Evolutionary conservation across 2,113 vertebrate species (phyloP), one percentile per base, ranked within the genome.

Genomic region (Shinisaurus crocodilurus): DNA sequence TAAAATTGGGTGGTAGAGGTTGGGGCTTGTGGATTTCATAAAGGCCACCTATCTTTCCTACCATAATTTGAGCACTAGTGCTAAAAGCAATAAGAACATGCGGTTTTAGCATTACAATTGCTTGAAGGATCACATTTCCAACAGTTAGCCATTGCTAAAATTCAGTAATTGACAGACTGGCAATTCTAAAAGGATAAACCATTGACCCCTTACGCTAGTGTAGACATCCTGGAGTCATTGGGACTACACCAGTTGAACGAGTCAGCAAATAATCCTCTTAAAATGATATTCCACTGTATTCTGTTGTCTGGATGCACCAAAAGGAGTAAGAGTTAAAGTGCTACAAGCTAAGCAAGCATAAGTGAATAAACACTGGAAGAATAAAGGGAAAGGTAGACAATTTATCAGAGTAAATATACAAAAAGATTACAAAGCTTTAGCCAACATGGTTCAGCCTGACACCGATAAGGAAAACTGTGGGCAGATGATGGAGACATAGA

Each of bases 341-440:
- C 57, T 80, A 90, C 48, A 85, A 69, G 88, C 74, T 77, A 92
- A 91, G 85, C 74, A 85, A 93, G 69, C 92, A 60, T 57, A 0
- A 93, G 50, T 50, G 74, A 60, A 0, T 0, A 29, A 90, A 54
- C 37, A 0, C n/a, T 65, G 3, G 76, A 88, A 91, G 1, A 85
- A 92, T 63, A 89, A n/a, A 88, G 83, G 82, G 81, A 87, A 92
- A 92, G 89, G 0, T 12, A 60, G 67, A n/a, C 48, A 50, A 37
- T 93, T 63, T 69, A 43, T 93, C 80, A 37, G 37, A 76, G 79
- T 87, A 86, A 93, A 94, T 27, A 13, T 48, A 75, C 91, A 90
- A 20, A 90, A 88, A 72, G 81, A 93, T 93, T 90, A 95, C 92
- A 90, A 91, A 91, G 81, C 40, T 60, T 90, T 76, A 88, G 65